phyloP scores from a whole-genome alignment of 1,140 invertebrate genomes.

The Bicyclus anynana region DNA sequence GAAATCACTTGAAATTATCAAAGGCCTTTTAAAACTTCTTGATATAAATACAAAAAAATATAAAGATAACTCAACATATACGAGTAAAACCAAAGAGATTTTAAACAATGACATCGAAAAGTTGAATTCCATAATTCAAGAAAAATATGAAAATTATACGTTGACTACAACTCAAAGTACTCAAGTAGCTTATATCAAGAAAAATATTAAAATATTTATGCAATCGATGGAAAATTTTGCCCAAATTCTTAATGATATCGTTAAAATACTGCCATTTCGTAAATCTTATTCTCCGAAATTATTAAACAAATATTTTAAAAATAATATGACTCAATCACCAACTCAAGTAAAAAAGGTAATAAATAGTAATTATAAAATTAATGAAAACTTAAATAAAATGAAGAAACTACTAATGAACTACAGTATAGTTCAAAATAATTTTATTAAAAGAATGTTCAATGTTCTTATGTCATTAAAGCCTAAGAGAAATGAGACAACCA shows the following conservation, averaged over 20 bases:
- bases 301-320: slow-evolving; percentile 10
- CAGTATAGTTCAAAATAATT: slow-evolving; percentile 51
- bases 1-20: slow-evolving; percentile 47
- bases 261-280: slow-evolving; percentile 34
- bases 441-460: slow-evolving; percentile 51
- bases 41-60: slow-evolving; percentile 23
- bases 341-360: not conserved
- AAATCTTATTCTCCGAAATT: not conserved
- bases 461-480: slow-evolving; percentile 35
- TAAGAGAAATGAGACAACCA: slow-evolving; percentile 17
- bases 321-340: slow-evolving; percentile 11
- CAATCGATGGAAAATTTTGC: slow-evolving; percentile 51
- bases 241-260: slow-evolving; percentile 44
- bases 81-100: no score
- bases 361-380: slow-evolving; percentile 14
- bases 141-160: slow-evolving; percentile 21
- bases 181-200: slow-evolving; percentile 54
- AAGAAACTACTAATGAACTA: slow-evolving; percentile 44
- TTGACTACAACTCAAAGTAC: slow-evolving; percentile 29
- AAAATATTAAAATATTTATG: slow-evolving; percentile 44
- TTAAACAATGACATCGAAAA: slow-evolving; percentile 36
- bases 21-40: slow-evolving; percentile 46
- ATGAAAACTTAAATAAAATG: slow-evolving; percentile 36
- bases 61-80: not conserved
- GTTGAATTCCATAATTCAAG: slow-evolving; percentile 43